Base-by-base conservation (phyloP, 2,113 vertebrate species). In the Copsychus sechellarum region DNA sequence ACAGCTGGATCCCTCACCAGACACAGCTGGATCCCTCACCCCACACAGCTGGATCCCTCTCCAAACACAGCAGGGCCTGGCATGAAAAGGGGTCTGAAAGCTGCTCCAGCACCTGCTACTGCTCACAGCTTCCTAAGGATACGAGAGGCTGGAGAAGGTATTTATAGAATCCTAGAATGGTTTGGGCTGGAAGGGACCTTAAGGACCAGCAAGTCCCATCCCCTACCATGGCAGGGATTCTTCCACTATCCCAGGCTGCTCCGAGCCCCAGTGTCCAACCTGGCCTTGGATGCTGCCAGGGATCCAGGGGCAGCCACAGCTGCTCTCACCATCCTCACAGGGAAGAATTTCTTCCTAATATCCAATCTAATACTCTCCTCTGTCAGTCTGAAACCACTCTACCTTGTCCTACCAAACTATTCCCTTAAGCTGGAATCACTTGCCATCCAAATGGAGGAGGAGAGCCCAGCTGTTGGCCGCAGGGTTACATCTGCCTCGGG, bases 261-360 rank as follows among this genome's bases (percentile, higher is more conserved):
- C 28, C 60, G 13, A 81, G 36, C 6, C 43, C 34, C 50, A 51
- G 9, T 0, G 0, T 38, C 40, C 57, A 48, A 0, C 11, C 20
- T 14, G 31, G 42, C 42, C 17, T 48, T 48, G 74, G 31, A 2
- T 31, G 42, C 34, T 56, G 0, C 11, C 66, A 72, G 34, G 25
- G 31, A 56, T 48, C 43, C 45, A 77, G 57, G 2, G 34, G 42
- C 57, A 64, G 66, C 31, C 66, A 31, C 42, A 88, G 74, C 50
- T 64, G 0, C 65, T 64, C 66, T 66, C 1, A 0, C 12, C 36
- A 20, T 0, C 45, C 26, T 58, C 23, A 2, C 14, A 45, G 36
- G 40, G 23, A 58, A 16, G 12, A 51, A 51, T n/a, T 66, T 9
- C 38, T 60, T 66, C 28, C 38, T 8, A 38, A 40, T 25, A 47